These are phyloP conservation scores for Alosa sapidissima DNA, from an alignment of 2,797 vertebrate species.

Conservation along the genomic window DNA sequence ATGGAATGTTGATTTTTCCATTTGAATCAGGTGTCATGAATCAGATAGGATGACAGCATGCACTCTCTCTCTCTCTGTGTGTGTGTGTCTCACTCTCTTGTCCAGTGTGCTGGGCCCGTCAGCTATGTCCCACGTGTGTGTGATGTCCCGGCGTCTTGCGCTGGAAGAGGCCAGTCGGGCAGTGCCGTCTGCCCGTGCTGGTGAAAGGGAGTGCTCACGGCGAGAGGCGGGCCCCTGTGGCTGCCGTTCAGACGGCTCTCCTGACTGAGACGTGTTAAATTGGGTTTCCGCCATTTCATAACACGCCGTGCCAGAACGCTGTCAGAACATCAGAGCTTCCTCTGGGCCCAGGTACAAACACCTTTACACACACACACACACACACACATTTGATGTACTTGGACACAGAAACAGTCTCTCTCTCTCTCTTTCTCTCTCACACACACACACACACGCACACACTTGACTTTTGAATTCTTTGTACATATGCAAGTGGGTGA, in stretches of 20 bases:
- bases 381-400: neutral
- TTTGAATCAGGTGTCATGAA: conserved; percentile 12
- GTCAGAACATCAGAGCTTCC: conserved; percentile 31
- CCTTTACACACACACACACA: neutral
- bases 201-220: conserved; percentile 41
- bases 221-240: neutral
- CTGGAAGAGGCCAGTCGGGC: conserved; percentile 44
- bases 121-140: conserved; percentile 56
- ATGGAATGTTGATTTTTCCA: conserved; percentile 15
- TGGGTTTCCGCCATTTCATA: conserved; percentile 47
- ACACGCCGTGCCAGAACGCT: conserved; percentile 25
- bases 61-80: neutral
- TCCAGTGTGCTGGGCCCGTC: conserved; percentile 25
- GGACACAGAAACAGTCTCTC: neutral
- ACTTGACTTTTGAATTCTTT: neutral
- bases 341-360: conserved; percentile 33
- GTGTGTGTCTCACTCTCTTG: neutral
- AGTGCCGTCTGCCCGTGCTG: conserved; percentile 37
- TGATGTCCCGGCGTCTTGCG: conserved; percentile 42
- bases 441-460: conserved; percentile 6
- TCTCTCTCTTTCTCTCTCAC: neutral
- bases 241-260: conserved; percentile 27
- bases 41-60: conserved; percentile 1
- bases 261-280: conserved; percentile 36
- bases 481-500: neutral